Evolutionary conservation across 2,113 vertebrate species (phyloP), one percentile per base, ranked within the genome.

Genomic region (Salvelinus fontinalis): DNA sequence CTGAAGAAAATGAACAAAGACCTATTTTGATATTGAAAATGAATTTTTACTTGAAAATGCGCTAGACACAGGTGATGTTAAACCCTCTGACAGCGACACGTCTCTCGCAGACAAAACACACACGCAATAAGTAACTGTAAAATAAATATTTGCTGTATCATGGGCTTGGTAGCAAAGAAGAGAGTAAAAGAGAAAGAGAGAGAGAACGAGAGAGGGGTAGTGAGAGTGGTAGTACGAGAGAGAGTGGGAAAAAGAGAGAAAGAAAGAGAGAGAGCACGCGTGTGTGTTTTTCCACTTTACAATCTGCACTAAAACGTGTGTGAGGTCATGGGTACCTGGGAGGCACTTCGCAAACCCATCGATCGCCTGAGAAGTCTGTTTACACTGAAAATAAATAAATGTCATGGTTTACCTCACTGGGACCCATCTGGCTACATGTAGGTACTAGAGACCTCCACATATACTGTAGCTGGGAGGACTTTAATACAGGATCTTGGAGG

Each of bases 111-210:
- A 74, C 27, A n/a, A 24, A 71, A 54, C 60, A 48, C 71, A 18
- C 39, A 44, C 9, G 79, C 76, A 44, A 75, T 75, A 79, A 44
- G 84, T 75, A 12, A 81, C 79, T 67, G 75, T 62, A 81, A 72
- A 48, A 75, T 81, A 85, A 88, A 91, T 84, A 90, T 81, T 86
- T 82, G 83, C 76, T 65, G 31, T 60, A 62, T 0, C 20, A 18
- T 54, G 51, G 5, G 51, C 12, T 3, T 14, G 51, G 51, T 3
- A 54, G 3, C 16, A 18, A 54, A 18, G 51, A 4, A 4, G 14
- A 16, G 51, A 18, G 51, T 5, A 18, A 18, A 18, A 5, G 3
- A 54, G 51, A 16, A 18, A 54, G 51, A 14, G 5, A 22, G 11
- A 7, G 13, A 65, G 20, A 9, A 9, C 3, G 24, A 12, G 4